Base-by-base conservation (phyloP, 1,140 invertebrate genomes). In the Sarcophaga peregrina region DNA sequence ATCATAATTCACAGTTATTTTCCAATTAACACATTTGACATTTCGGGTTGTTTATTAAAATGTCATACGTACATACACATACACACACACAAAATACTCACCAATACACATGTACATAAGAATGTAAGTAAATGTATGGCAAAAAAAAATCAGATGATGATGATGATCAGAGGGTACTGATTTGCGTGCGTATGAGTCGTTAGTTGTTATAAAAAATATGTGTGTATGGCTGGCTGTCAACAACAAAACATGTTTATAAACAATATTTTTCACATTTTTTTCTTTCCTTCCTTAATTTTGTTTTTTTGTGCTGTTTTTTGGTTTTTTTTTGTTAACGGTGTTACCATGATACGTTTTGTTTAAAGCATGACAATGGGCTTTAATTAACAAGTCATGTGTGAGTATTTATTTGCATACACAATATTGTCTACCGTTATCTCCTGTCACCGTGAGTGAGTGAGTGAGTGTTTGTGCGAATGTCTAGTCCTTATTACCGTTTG, bases 1-100 rank as follows among this genome's bases (percentile, higher is more conserved):
- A 78, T 78, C 75, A 78, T 78, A 78, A 78, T 78, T 78, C 75
- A 78, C 75, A 78, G 75, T 78, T 78, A 78, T 78, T 78, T 78
- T 78, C 47, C 75, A 78, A 78, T 78, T 78, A 78, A 78, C 75
- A 78, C 75, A 78, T 78, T 78, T 78, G 75, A 78, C 75, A 52
- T 50, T 78, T 50, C 13, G 20, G 47, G 47, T 78, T 78, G 75
- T 78, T 78, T 78, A 78, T 52, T 50, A 78, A 78, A 78, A 50
- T 78, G 75, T 68, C 62, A 68, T 7, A 20, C n/a, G 7, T n/a
- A 58, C 54, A 58, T n/a, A 58, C 52, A 58, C 52, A 11, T 15
- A 58, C 10, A 58, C 52, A 11, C 15, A 68, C n/a, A 68, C 58
- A 68, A 15, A 58, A n/a, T 37, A 68, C 7, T 20, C n/a, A 68